phyloP scores from a whole-genome alignment of 2,113 vertebrate species.

The Sapayoa aenigma region DNA sequence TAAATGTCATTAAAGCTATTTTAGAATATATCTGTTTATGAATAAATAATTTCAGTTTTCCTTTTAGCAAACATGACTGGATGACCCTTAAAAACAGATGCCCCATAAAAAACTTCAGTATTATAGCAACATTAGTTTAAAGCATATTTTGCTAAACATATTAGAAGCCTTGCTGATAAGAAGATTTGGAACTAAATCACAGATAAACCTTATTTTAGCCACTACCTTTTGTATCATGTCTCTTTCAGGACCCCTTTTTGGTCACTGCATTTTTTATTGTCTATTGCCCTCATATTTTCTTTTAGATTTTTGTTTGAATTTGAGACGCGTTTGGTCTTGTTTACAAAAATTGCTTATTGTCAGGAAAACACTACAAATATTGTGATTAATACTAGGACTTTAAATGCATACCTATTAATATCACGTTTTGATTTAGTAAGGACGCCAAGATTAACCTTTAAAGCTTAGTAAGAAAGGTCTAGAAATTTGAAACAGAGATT shows the following conservation, averaged over 20 bases:
- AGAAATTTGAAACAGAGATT: background rate
- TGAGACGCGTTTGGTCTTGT: background rate
- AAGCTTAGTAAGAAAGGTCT: background rate
- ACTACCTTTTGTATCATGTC: background rate
- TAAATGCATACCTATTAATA: background rate
- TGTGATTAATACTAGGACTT: background rate
- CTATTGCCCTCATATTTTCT: background rate
- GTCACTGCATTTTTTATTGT: background rate
- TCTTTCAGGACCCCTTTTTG: background rate
- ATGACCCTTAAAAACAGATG: background rate
- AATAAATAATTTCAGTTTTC: conserved; percentile 23
- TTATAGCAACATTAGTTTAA: background rate
- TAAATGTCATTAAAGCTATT: conserved; percentile 12
- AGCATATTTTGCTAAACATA: background rate
- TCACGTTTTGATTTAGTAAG: background rate
- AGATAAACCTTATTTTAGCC: background rate
- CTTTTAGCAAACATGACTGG: background rate
- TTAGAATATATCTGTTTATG: background rate
- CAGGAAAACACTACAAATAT: background rate
- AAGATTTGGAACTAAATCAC: background rate
- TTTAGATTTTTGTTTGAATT: background rate
- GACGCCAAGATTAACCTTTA: background rate
- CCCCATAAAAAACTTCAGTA: background rate
- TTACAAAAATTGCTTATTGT: background rate
- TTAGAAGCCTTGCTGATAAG: background rate